A percentile compares a stretch with the other conserved stretches of the same genome.
Conservation (phyloP, 2,113 vertebrate genomes). For the Nibea coibor region DNA sequence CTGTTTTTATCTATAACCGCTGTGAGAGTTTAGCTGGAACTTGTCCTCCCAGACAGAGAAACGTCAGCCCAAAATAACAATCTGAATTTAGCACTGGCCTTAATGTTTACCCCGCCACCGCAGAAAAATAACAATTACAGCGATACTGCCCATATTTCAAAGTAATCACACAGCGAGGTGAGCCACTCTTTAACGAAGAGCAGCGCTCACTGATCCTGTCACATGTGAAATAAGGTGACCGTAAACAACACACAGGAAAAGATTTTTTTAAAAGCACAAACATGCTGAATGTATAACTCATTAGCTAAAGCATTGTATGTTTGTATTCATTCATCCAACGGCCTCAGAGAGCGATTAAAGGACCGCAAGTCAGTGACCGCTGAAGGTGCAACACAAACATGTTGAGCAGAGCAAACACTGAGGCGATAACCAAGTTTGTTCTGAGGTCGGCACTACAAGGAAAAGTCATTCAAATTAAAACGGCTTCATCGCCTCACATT, state of each 20-base stretch:
- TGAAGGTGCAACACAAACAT: neutral
- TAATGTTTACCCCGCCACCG: neutral
- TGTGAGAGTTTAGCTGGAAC: conserved; percentile 25
- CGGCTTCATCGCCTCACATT: neutral
- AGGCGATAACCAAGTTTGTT: neutral
- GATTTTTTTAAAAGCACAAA: neutral
- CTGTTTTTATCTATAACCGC: conserved; percentile 20
- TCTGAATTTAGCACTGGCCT: conserved; percentile 26
- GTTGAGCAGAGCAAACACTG: neutral
- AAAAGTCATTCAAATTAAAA: neutral
- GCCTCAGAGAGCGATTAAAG: conserved; percentile 20
- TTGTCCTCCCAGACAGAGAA: conserved; percentile 15
- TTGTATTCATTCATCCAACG: neutral
- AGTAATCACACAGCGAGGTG: neutral
- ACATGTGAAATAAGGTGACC: neutral
- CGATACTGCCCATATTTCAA: neutral
- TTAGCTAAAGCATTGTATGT: neutral
- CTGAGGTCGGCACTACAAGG: neutral
- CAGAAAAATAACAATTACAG: conserved; percentile 53
- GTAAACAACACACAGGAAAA: neutral
- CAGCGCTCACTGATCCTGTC: neutral
- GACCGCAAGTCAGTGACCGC: neutral
- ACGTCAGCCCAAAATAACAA: conserved; percentile 28
- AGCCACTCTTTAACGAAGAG: neutral
- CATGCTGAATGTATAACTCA: neutral